These are phyloP conservation scores for Ictidomys tridecemlineatus DNA, from an alignment of 2,113 vertebrate genomes.

Conservation along the genomic window DNA sequence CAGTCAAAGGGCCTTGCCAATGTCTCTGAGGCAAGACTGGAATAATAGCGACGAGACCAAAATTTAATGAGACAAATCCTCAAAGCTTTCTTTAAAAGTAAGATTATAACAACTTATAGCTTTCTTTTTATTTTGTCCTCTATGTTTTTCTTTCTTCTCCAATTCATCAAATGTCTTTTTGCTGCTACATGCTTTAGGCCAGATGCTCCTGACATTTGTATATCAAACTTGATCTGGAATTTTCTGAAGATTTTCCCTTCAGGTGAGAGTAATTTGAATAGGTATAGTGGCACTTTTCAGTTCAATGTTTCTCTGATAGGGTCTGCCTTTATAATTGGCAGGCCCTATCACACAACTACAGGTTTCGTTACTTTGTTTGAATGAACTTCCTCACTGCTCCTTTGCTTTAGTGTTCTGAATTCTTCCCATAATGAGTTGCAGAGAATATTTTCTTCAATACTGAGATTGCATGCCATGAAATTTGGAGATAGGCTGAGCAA, in stretches of 20 bases:
- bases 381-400: background rate
- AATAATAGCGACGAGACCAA: background rate
- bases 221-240: background rate
- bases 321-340: background rate
- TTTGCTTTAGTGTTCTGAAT: background rate
- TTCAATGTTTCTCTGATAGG: background rate
- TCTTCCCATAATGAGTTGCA: background rate
- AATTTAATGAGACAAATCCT: background rate
- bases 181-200: background rate
- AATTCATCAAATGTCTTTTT: background rate
- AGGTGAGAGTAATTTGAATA: background rate
- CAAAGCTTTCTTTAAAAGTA: background rate
- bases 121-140: background rate
- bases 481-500: background rate
- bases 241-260: constrained; percentile 31
- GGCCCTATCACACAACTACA: background rate
- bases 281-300: background rate
- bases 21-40: background rate
- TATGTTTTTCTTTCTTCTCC: constrained; percentile 10
- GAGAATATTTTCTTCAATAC: background rate
- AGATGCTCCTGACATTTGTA: constrained; percentile 11
- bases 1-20: background rate
- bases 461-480: background rate
- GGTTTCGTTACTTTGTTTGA: background rate
- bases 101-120: background rate